These are phyloP conservation scores for Phrynocephalus forsythii DNA, from an alignment of 2,797 vertebrate genomes.

Conservation along the genomic window DNA sequence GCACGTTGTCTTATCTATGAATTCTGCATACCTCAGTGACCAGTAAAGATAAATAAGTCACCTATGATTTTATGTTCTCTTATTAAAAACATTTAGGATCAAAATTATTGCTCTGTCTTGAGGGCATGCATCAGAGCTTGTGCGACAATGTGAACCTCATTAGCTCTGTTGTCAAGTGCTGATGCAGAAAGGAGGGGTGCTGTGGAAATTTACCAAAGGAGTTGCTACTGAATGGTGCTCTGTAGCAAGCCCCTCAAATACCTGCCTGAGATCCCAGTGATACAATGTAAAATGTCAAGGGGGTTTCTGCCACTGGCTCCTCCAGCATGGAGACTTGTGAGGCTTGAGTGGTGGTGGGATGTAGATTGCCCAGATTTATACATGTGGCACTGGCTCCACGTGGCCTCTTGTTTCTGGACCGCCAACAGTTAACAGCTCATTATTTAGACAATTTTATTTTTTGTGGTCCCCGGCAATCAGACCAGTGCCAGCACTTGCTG, in stretches of 20 bases:
- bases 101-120: background rate
- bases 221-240: background rate
- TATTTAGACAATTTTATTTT: too few species aligned
- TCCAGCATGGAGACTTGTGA: too few species aligned
- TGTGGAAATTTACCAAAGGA: background rate
- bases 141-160: background rate
- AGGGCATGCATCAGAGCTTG: background rate
- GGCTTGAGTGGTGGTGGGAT: too few species aligned
- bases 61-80: conserved; percentile 37
- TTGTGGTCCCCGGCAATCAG: too few species aligned
- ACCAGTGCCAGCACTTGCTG: too few species aligned
- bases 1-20: conserved; percentile 19
- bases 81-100: conserved; percentile 24
- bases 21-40: conserved; percentile 21
- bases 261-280: background rate
- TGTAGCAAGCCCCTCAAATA: background rate
- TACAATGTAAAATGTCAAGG: background rate
- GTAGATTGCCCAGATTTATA: too few species aligned
- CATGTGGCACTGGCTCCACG: too few species aligned
- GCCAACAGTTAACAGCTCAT: too few species aligned
- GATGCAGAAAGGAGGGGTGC: background rate
- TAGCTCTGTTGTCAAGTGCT: background rate
- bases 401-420: too few species aligned
- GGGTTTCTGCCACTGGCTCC: too few species aligned
- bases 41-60: conserved; percentile 22